Evolutionary conservation across 2,888 invertebrate species (phyloP).

Genomic region (Aleiodes testaceus): DNA sequence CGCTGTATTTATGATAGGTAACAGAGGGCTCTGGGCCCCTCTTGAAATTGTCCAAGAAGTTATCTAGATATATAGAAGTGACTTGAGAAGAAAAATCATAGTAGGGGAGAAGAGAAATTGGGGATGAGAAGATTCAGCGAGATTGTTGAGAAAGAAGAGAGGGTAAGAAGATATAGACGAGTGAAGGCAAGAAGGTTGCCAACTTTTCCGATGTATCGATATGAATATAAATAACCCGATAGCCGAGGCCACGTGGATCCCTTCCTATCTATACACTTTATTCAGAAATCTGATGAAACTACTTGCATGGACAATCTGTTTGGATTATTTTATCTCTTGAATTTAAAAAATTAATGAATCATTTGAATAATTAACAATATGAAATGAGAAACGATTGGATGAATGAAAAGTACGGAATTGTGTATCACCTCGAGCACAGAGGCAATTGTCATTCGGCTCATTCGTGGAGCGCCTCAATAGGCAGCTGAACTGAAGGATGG

Average conservation of each 20-base stretch:
- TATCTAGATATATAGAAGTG: constrained; percentile 24
- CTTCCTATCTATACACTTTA: constrained; percentile 1
- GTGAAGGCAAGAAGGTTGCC: constrained; percentile 54
- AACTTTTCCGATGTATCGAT: constrained; percentile 64
- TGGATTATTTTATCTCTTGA: too few relatives aligned
- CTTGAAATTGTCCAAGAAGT: constrained; percentile 30
- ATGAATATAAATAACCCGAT: constrained; percentile 63
- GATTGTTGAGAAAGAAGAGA: neutral
- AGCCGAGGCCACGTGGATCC: constrained; percentile 43
- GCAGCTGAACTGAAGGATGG: constrained; percentile 44
- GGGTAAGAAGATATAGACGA: constrained; percentile 8
- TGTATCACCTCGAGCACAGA: constrained; percentile 46
- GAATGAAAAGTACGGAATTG: constrained; percentile 33
- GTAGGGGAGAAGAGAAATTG: neutral
- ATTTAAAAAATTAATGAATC: too few relatives aligned
- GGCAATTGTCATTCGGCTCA: constrained; percentile 70
- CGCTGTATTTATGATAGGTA: constrained; percentile 61
- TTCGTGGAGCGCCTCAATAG: constrained; percentile 54
- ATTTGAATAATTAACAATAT: too few relatives aligned
- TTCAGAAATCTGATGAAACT: constrained; percentile 26
- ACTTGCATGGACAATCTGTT: neutral
- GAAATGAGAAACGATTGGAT: neutral
- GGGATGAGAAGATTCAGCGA: neutral
- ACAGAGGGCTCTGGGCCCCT: constrained; percentile 50
- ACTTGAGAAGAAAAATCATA: constrained; percentile 2